These are phyloP conservation scores for Drosophila macrospina DNA, from an alignment of 2,888 invertebrate species.

Conservation along the genomic window DNA sequence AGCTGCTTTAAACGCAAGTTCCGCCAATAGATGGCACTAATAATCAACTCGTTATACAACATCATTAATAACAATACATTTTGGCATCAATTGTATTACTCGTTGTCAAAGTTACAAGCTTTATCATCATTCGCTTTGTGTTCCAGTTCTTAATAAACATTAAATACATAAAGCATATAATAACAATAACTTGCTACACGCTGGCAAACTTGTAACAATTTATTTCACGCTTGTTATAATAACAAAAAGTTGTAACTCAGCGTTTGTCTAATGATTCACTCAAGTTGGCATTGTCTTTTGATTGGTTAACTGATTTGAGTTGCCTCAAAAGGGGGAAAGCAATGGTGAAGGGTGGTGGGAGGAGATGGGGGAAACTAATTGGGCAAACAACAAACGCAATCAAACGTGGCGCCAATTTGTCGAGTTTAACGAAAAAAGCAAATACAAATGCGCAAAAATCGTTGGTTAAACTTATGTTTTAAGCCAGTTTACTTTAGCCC, in stretches of 20 bases:
- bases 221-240: conserved; percentile 22
- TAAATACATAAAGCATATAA: no score
- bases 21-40: conserved; percentile 44
- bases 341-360: background rate
- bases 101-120: no score
- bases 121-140: no score
- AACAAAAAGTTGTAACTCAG: conserved; percentile 9
- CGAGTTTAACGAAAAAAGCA: conserved; percentile 50
- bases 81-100: no score
- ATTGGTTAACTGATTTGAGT: conserved; percentile 69
- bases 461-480: conserved; percentile 38
- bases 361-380: conserved; percentile 63
- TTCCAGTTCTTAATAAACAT: no score
- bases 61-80: no score
- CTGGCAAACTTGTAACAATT: conserved; percentile 2
- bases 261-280: conserved; percentile 47
- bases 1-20: conserved; percentile 1
- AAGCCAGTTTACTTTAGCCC: conserved; percentile 22
- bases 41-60: no score
- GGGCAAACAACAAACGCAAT: conserved; percentile 79
- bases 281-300: conserved; percentile 57
- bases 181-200: no score
- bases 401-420: conserved; percentile 74
- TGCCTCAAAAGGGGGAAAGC: conserved; percentile 1
- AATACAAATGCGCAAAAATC: conserved; percentile 65